These are phyloP conservation scores for Orthonychiurus folsomi DNA, from an alignment of 2,888 invertebrate species.

Conservation along the genomic window DNA sequence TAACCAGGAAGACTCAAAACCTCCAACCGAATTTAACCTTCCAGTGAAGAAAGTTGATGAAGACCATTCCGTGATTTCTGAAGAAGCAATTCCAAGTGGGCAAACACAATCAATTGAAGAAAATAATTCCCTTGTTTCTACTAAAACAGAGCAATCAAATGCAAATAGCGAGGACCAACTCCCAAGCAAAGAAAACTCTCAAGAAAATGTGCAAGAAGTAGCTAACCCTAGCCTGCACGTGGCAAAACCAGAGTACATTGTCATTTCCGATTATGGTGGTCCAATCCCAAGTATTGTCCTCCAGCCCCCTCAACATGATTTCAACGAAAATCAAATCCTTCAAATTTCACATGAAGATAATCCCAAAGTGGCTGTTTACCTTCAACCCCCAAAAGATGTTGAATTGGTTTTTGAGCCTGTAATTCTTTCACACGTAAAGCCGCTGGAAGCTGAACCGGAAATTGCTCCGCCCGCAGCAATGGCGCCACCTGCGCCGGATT, in stretches of 20 bases:
- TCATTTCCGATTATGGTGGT: not conserved
- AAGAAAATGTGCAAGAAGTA: not conserved
- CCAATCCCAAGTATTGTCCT: slow-evolving; percentile 6
- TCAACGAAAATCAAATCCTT: slow-evolving; percentile 10
- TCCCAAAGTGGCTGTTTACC: not conserved
- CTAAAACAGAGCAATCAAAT: not conserved
- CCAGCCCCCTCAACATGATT: slow-evolving; percentile 9
- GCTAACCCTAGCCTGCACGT: not conserved
- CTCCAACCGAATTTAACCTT: not conserved
- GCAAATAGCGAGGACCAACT: too few species aligned
- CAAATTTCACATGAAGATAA: not conserved
- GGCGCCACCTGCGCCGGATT: not conserved
- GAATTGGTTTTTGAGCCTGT: slow-evolving; percentile 3
- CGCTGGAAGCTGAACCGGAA: not conserved
- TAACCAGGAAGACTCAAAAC: not conserved
- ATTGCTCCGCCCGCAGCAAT: not conserved
- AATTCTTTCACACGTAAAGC: not conserved
- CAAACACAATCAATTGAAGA: too few species aligned
- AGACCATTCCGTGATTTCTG: not conserved
- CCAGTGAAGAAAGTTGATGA: not conserved
- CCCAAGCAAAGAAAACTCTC: not conserved
- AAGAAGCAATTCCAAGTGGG: not conserved
- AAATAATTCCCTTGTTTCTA: not conserved
- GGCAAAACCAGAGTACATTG: too few species aligned
- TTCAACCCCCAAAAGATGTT: not conserved